Evolutionary conservation across 2,797 vertebrate species (phyloP).

Genomic region (Nasua narica): DNA sequence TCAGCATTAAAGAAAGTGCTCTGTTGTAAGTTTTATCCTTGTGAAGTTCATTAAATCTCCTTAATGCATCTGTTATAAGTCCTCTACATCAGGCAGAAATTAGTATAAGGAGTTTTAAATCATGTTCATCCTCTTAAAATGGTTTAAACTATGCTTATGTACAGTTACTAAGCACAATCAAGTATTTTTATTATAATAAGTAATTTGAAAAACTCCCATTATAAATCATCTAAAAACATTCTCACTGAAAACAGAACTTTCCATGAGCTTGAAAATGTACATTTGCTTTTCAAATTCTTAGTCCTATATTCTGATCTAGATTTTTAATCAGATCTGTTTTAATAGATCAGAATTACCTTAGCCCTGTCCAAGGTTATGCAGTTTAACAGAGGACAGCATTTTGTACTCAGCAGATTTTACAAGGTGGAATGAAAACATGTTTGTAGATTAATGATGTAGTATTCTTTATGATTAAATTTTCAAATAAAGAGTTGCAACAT

Average conservation of each 20-base stretch:
- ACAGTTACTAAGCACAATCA: constrained; percentile 27
- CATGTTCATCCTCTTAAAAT: constrained; percentile 41
- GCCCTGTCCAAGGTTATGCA: constrained; percentile 12
- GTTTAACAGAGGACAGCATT: constrained; percentile 27
- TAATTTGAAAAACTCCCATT: constrained; percentile 50
- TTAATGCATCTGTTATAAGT: constrained; percentile 54
- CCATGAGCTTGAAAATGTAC: not conserved
- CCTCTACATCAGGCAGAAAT: constrained; percentile 51
- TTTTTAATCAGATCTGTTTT: constrained; percentile 55
- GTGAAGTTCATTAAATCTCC: constrained; percentile 54
- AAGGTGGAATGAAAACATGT: constrained; percentile 51
- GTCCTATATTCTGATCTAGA: constrained; percentile 43
- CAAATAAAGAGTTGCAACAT: constrained; percentile 21
- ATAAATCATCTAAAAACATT: constrained; percentile 53
- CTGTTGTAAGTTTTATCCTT: constrained; percentile 53
- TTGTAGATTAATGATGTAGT: constrained; percentile 58
- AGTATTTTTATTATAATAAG: constrained; percentile 61
- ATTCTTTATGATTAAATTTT: constrained; percentile 58
- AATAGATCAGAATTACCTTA: constrained; percentile 29
- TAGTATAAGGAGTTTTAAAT: constrained; percentile 65
- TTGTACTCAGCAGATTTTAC: constrained; percentile 33
- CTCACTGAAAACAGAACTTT: constrained; percentile 19
- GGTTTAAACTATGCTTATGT: constrained; percentile 50
- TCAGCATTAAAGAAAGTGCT: not conserved
- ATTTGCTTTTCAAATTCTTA: constrained; percentile 46